Percentiles rank a stretch among this genome's conserved stretches.
Conservation (phyloP, 2,113 vertebrate species). For the Tauraco erythrolophus region DNA sequence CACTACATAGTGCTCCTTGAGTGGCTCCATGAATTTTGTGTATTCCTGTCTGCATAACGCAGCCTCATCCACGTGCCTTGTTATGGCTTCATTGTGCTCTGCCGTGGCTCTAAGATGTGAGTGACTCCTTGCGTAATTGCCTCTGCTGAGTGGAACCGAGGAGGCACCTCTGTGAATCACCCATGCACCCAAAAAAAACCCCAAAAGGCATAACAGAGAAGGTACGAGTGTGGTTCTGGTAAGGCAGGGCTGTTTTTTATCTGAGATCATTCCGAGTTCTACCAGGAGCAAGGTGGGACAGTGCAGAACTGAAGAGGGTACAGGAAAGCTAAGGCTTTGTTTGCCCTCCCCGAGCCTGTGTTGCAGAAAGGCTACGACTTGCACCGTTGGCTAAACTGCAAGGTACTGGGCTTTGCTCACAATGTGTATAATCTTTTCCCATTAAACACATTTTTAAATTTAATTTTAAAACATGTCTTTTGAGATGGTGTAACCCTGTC, state of each 20-base stretch:
- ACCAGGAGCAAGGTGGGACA: not conserved
- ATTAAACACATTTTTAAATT: not conserved
- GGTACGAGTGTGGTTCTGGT: accelerated
- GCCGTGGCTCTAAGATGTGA: accelerated
- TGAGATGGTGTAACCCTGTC: not conserved
- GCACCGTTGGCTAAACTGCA: not conserved
- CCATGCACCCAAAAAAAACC: not conserved
- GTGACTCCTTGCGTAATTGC: accelerated
- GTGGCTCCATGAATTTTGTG: not conserved
- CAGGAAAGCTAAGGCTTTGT: not conserved
- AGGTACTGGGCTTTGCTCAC: not conserved
- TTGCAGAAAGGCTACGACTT: not conserved
- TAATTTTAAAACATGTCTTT: not conserved
- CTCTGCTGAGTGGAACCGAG: not conserved
- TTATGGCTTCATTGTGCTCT: accelerated
- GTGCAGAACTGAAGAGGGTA: not conserved
- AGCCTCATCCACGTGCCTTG: not conserved
- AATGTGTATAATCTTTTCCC: not conserved
- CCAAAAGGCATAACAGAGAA: not conserved
- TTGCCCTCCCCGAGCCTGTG: not conserved
- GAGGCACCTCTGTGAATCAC: not conserved
- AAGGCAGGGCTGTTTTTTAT: not conserved
- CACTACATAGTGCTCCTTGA: not conserved
- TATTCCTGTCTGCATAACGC: accelerated
- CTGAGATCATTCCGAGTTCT: not conserved